Evolutionary conservation across 2,888 invertebrate species (phyloP).

Genomic region (Mesorhabditis spiculigera): DNA sequence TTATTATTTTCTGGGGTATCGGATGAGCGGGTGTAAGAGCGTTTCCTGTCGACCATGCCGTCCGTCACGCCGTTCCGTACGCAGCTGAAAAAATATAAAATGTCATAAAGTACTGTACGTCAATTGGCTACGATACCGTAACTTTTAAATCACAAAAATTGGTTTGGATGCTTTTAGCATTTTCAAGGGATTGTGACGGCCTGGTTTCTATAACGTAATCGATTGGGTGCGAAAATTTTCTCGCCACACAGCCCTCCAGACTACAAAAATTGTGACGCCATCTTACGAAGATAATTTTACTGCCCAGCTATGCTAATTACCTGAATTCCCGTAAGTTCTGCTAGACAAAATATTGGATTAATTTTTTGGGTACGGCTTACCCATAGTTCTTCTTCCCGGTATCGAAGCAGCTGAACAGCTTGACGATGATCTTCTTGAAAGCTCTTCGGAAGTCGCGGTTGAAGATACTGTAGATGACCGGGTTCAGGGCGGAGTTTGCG

Average conservation of each 20-base stretch:
- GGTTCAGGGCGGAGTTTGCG: slow-evolving; percentile 71
- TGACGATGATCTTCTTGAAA: slow-evolving; percentile 64
- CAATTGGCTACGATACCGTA: too few species aligned
- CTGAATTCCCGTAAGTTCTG: too few species aligned
- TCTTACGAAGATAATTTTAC: too few species aligned
- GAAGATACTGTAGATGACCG: slow-evolving; percentile 74
- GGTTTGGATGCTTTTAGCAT: too few species aligned
- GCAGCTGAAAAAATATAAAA: background rate
- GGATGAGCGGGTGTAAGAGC: slow-evolving; percentile 1
- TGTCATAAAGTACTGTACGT: background rate
- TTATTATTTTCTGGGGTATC: background rate
- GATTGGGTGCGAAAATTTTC: too few species aligned
- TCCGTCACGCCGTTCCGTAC: background rate
- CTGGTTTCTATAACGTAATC: too few species aligned
- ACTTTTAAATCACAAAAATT: too few species aligned
- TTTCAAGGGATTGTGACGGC: too few species aligned
- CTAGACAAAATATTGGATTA: too few species aligned
- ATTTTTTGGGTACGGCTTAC: background rate
- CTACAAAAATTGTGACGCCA: too few species aligned
- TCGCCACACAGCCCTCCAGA: too few species aligned
- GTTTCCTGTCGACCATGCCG: background rate
- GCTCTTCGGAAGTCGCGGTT: slow-evolving; percentile 96
- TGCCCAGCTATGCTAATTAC: too few species aligned
- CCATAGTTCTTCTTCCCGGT: slow-evolving; percentile 20
- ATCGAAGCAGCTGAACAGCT: slow-evolving; percentile 29